These are phyloP conservation scores for Candoia aspera DNA, from an alignment of 2,113 vertebrate species.

Conservation along the genomic window DNA sequence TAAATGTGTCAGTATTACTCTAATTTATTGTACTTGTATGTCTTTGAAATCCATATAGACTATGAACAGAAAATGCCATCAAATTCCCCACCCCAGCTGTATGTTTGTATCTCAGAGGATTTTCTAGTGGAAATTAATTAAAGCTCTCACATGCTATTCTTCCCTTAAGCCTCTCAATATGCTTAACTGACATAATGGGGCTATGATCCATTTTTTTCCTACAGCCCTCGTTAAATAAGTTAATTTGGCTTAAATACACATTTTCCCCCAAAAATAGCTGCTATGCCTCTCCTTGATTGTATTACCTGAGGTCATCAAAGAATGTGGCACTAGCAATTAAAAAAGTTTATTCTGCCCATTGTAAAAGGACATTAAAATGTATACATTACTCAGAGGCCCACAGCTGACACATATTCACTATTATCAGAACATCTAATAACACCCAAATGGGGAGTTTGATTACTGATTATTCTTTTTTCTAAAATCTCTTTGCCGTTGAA, in stretches of 20 bases:
- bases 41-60: conserved; percentile 51
- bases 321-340: conserved; percentile 42
- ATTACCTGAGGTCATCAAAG: conserved; percentile 50
- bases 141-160: conserved; percentile 57
- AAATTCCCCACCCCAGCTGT: conserved; percentile 18
- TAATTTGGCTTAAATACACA: conserved; percentile 62
- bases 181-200: conserved; percentile 45
- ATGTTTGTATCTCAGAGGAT: conserved; percentile 55
- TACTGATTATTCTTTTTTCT: not conserved
- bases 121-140: conserved; percentile 70
- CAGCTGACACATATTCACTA: not conserved
- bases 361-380: conserved; percentile 25
- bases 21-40: conserved; percentile 35
- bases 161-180: conserved; percentile 64
- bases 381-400: conserved; percentile 1
- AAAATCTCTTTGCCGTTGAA: not conserved
- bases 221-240: conserved; percentile 68
- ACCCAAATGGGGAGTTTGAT: not conserved
- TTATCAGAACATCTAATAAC: not conserved
- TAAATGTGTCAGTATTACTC: conserved; percentile 46
- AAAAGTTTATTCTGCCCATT: conserved; percentile 49
- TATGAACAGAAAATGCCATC: conserved; percentile 38
- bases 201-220: conserved; percentile 50
- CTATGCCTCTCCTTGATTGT: conserved; percentile 61
- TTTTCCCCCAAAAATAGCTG: conserved; percentile 36